Base-by-base conservation (phyloP, 2,797 vertebrate genomes). In the Delichon dasypus region DNA sequence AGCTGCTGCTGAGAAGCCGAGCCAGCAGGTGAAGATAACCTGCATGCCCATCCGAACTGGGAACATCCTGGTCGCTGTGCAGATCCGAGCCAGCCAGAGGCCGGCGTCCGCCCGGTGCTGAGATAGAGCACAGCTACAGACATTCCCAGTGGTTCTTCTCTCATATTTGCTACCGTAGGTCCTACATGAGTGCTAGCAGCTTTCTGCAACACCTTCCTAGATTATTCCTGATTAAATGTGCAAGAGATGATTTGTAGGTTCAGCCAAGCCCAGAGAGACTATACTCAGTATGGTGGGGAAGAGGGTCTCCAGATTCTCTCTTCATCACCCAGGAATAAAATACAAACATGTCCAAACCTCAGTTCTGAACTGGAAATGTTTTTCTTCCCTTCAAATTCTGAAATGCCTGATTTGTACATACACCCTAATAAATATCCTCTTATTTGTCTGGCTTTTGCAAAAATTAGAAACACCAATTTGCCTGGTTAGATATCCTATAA, bases 261-360 rank as follows among this genome's bases (percentile, higher is more conserved):
- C 50, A 73, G 32, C 32, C 36, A 82, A 68, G 21, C 12, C 18
- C 30, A 70, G 87, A 78, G 50, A 74, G 20, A 30, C 11, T 45
- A 1, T 40, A 29, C 54, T 73, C 32, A 38, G 13, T 0, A 0
- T 16, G 29, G 13, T 48, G 48, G 30, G 22, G 21, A 47, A 38
- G 3, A 68, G 21, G 9, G 1, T 76, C 16, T 77, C 44, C 32
- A 18, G 10, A 32, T 67, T 76, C 21, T 23, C 34, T 60, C 45
- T 64, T 79, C 64, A 60, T 70, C 36, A 45, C 5, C 10, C 19
- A 57, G 38, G 16, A 86, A 45, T 40, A 67, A 80, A n/a, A 48
- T 13, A 29, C 0, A 71, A 54, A 8, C 0, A 1, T 26, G 6
- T n/a, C 8, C 66, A 57, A 62, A 15, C 16, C 11, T 34, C 40